Evolutionary conservation across 2,113 vertebrate genomes (phyloP), one percentile per base, ranked within the genome.

Genomic region (Bombycilla garrulus): DNA sequence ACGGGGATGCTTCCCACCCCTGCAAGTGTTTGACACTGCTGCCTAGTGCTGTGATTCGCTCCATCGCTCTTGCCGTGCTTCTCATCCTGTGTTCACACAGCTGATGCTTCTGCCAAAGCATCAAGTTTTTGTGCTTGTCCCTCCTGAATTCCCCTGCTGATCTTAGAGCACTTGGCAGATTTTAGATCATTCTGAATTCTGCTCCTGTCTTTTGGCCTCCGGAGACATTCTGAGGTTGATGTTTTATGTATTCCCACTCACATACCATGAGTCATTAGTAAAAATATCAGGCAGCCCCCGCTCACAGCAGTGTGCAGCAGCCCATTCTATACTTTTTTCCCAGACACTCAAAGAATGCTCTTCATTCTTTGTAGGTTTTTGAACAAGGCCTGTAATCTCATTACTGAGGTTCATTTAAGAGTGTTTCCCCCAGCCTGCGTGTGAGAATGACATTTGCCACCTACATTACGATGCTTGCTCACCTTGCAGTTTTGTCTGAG

Each of bases 171-270:
- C 72, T 73, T 54, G 81, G 47, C 58, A 66, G 80, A 12, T 93
- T 92, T 92, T 22, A 88, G 71, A 54, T 88, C n/a, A 66, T 94
- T 92, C 79, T 90, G 90, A 86, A 94, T 97, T 94, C 94, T 77
- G 47, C 29, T 90, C 54, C 72, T 74, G 67, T 36, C 82, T 83
- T 86, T 86, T 0, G 0, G 64, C 0, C 33, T 67, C 64, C 18
- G 5, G 56, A 88, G 90, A 81, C 76, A 76, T 90, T 80, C 54
- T 0, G 1, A 73, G 62, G 54, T 23, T 83, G 67, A 83, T 94
- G 60, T 90, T 96, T 92, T 92, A 90, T 88, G 88, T 80, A 78
- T 94, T 88, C 64, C 77, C 79, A 58, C 90, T 92, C 86, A 81
- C 11, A 14, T 11, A 76, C 73, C 71, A 40, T 91, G 82, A 94